These are phyloP conservation scores for Dyspetes luteomarginatus DNA, from an alignment of 2,888 invertebrate species.

Conservation along the genomic window DNA sequence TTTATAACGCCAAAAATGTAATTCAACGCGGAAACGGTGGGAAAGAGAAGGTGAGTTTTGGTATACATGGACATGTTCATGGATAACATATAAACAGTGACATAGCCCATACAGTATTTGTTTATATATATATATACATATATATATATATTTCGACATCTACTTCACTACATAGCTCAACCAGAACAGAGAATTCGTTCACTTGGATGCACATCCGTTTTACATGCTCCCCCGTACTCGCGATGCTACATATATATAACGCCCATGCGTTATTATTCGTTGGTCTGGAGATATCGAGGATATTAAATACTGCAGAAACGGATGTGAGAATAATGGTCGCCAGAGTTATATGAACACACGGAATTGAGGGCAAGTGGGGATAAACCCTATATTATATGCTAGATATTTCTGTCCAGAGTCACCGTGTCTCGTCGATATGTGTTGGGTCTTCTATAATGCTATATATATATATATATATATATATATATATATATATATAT, in stretches of 20 bases:
- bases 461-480: neutral
- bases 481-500: neutral
- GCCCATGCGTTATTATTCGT: slow-evolving; percentile 45
- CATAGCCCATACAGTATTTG: slow-evolving; percentile 15
- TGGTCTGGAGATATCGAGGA: slow-evolving; percentile 45
- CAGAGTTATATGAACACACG: slow-evolving; percentile 21
- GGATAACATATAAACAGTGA: slow-evolving; percentile 47
- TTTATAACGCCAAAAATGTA: slow-evolving; percentile 43
- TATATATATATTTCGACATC: neutral
- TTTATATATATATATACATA: neutral
- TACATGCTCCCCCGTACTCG: slow-evolving; percentile 24
- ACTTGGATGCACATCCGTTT: slow-evolving; percentile 47
- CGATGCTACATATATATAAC: slow-evolving; percentile 25
- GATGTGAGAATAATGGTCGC: slow-evolving; percentile 47
- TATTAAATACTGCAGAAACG: slow-evolving; percentile 55
- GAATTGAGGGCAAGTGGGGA: neutral
- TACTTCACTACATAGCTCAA: too few species aligned
- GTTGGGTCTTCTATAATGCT: neutral
- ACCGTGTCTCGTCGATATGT: neutral
- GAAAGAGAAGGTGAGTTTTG: slow-evolving; percentile 7
- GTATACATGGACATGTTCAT: slow-evolving; percentile 34
- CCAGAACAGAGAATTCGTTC: slow-evolving; percentile 33
- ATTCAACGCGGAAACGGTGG: slow-evolving; percentile 27
- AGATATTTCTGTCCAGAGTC: neutral
- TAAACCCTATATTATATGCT: neutral